Evolutionary conservation across 2,113 vertebrate genomes (phyloP).

Genomic region (Microcebus lehilahytsara): DNA sequence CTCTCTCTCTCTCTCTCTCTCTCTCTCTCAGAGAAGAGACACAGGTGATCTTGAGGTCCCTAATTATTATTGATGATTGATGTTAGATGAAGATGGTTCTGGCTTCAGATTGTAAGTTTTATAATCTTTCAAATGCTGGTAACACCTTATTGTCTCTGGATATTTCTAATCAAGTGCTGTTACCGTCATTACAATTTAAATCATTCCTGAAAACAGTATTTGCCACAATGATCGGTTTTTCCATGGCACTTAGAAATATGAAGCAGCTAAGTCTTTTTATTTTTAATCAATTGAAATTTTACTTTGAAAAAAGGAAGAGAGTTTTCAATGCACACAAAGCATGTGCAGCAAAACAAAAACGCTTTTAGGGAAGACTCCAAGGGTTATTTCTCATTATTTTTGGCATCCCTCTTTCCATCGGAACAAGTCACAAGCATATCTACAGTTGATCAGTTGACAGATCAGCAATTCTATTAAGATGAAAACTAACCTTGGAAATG

Average conservation of each 20-base stretch:
- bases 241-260: slow-evolving; percentile 21
- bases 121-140: neutral
- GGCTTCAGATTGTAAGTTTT: neutral
- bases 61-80: neutral
- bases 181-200: neutral
- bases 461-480: slow-evolving; percentile 75
- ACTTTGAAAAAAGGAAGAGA: slow-evolving; percentile 20
- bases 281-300: slow-evolving; percentile 68
- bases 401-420: slow-evolving; percentile 44
- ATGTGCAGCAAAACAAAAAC: slow-evolving; percentile 48
- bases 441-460: slow-evolving; percentile 68
- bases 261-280: slow-evolving; percentile 36
- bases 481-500: slow-evolving; percentile 74
- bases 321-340: slow-evolving; percentile 49
- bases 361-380: slow-evolving; percentile 59
- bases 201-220: neutral
- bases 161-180: slow-evolving; percentile 35
- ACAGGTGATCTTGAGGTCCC: neutral
- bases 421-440: slow-evolving; percentile 50
- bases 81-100: neutral
- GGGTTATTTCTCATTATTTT: slow-evolving; percentile 68
- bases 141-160: neutral
- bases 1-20: neutral
- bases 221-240: neutral
- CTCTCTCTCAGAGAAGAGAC: neutral